A percentile compares a stretch with the other conserved stretches of the same genome.
Conservation (phyloP, 2,797 vertebrate species). For the Acanthis flammea region DNA sequence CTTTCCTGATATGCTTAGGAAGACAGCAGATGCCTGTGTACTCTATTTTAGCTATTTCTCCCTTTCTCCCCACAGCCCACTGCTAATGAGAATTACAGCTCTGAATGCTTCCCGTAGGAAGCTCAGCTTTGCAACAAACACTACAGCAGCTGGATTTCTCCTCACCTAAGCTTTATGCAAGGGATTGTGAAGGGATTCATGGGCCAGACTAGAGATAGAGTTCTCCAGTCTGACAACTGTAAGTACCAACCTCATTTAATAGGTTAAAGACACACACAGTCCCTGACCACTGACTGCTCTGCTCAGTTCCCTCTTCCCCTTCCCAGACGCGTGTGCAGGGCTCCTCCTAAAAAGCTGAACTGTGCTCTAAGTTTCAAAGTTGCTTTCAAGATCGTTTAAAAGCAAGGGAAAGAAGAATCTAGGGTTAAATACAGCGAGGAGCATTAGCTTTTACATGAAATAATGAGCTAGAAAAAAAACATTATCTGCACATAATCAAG, state of each 20-base stretch:
- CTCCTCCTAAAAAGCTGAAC: not conserved
- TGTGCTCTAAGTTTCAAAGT: not conserved
- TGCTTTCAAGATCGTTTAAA: not conserved
- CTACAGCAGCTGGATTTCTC: not conserved
- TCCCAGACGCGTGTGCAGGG: accelerated
- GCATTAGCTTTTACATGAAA: constrained; percentile 24
- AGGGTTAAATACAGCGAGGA: not conserved
- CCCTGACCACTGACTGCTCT: not conserved
- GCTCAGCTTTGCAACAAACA: not conserved
- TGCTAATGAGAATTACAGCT: not conserved
- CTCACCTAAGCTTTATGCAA: not conserved
- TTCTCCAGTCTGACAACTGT: not conserved
- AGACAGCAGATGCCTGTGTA: not conserved
- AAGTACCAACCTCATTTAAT: not conserved
- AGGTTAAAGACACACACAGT: not conserved
- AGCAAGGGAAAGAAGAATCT: not conserved
- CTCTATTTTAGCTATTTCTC: not conserved
- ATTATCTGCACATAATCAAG: constrained; percentile 39
- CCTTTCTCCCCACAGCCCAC: not conserved
- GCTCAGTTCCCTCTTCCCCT: not conserved
- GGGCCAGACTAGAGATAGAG: not conserved
- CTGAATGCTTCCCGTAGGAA: not conserved
- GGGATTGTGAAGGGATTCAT: not conserved
- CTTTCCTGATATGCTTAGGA: not conserved
- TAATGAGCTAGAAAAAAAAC: constrained; percentile 52